Base-by-base conservation (phyloP, 2,113 vertebrate species). In the Hippocampus comes region DNA sequence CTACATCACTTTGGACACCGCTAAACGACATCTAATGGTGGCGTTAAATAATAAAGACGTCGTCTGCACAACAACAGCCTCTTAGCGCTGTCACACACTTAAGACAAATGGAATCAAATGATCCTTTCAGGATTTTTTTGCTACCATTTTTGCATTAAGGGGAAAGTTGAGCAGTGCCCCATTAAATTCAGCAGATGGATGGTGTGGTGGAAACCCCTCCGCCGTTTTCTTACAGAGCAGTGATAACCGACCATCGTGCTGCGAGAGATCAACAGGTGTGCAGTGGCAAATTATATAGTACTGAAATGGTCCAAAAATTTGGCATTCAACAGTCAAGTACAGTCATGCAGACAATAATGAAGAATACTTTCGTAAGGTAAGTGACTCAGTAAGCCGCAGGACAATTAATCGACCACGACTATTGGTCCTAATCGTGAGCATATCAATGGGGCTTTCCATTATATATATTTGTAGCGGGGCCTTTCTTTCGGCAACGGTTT, bases 31-130 rank as follows among this genome's bases (percentile, higher is more conserved):
- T 61, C 30, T 61, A 61, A 61, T 60, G 59, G 25, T 9, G 25
- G 59, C 59, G 59, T 60, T 60, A 60, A 60, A 30, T 61, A 61
- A 30, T 61, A 30, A 34, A 34, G 59, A 61, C 15, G 59, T 61
- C 59, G 27, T 34, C 59, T 61, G 27, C 59, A 18, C 59, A 18
- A 61, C 59, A 34, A 61, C 59, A 18, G 59, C 59, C 8, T 34
- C 27, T 30, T 18, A 18, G 14, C 5, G 25, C 15, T 20, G 25
- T 17, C 59, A 8, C 27, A 9, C 59, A 15, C 27, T 34, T 18
- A 17, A 61, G 59, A 61, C 59, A 18, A 61, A 27, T 18, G 14
- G 27, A 34, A 61, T 34, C 15, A 34, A 30, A 61, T 34, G 15
- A 30, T 15, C 12, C 57, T 60, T 30, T 17, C 25, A 17, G 25